Evolutionary conservation across 2,888 invertebrate species (phyloP), one percentile per base, ranked within the genome.

Genomic region (Noctua fimbriata): DNA sequence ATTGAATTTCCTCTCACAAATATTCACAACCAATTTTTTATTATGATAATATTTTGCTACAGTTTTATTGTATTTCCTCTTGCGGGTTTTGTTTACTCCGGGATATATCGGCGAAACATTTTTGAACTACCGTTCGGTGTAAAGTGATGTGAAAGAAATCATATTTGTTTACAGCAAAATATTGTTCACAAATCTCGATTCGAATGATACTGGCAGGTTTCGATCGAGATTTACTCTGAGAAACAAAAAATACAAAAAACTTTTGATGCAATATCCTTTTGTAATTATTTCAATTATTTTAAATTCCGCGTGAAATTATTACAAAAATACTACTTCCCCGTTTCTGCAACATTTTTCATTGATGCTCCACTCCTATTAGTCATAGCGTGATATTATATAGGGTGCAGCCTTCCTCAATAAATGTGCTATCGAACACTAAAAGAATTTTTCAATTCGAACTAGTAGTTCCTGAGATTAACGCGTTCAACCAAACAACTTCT

Each of bases 1-100:
- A 89, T 89, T 79, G 81, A 85, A 88, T 89, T 89, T 85, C 83
- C 85, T 69, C 65, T 49, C 28, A 12, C 65, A 65, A 63, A 63
- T 32, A 63, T 18, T 63, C 60, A 81, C 78, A 81, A 81, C 87
- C 47, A 73, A 83, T 75, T 84, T 81, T 85, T 84, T 83, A 63
- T 24, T 36, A 36, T 65, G 32, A 85, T 81, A 78, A 85, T 79
- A 77, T 88, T 85, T 84, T 69, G 41, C 47, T 74, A 75, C 75
- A 73, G 74, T 82, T 86, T 76, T 79, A 83, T 86, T 81, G 79
- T 77, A 73, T 81, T 88, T 82, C 32, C 63, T 72, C 16, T 5
- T 69, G 70, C 7, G 21, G 44, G 66, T 67, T 84, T 32, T 82
- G 69, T 84, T 85, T 76, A 55, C 55, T 63, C 63, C 60, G 14